These are phyloP conservation scores for Zelostemma sp. DNA, from an alignment of 1,140 invertebrate genomes.

Conservation along the genomic window DNA sequence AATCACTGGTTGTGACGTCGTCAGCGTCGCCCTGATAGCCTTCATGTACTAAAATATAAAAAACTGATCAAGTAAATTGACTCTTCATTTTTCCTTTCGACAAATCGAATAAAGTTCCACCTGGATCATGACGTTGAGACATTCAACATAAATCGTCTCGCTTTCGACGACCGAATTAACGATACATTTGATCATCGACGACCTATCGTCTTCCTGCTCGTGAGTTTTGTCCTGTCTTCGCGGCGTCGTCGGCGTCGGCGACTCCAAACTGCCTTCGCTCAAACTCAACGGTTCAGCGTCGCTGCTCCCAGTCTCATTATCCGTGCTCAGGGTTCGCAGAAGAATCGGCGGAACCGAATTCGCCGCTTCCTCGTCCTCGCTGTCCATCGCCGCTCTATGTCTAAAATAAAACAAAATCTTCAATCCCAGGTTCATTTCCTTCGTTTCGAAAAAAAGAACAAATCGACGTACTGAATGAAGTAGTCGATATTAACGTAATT, in stretches of 20 bases:
- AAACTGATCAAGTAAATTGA: too few relatives aligned
- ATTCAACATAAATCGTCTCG: conserved; percentile 90
- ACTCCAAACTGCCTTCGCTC: conserved; percentile 67
- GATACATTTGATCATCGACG: conserved; percentile 86
- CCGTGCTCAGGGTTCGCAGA: conserved; percentile 64
- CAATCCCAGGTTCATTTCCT: too few relatives aligned
- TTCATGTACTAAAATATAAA: conserved; percentile 85
- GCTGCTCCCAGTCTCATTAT: conserved; percentile 68
- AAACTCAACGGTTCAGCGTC: conserved; percentile 67
- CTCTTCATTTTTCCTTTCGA: conserved; percentile 2
- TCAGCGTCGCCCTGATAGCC: conserved; percentile 87
- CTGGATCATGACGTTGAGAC: conserved; percentile 88
- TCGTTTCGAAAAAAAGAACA: too few relatives aligned
- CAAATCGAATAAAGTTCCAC: conserved; percentile 66
- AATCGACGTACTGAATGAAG: conserved; percentile 80
- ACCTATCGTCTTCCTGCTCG: conserved; percentile 74
- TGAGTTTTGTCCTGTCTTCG: conserved; percentile 62
- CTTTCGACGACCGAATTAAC: conserved; percentile 91
- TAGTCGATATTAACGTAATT: conserved; percentile 94
- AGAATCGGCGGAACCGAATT: conserved; percentile 65
- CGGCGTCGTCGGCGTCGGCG: conserved; percentile 68
- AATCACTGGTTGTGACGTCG: conserved; percentile 90
- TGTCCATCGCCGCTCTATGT: conserved; percentile 65
- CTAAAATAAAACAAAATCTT: conserved; percentile 41
- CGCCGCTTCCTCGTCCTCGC: conserved; percentile 65